Evolutionary conservation across 2,888 invertebrate species (phyloP).

Genomic region (Malthinus seriepunctatus): DNA sequence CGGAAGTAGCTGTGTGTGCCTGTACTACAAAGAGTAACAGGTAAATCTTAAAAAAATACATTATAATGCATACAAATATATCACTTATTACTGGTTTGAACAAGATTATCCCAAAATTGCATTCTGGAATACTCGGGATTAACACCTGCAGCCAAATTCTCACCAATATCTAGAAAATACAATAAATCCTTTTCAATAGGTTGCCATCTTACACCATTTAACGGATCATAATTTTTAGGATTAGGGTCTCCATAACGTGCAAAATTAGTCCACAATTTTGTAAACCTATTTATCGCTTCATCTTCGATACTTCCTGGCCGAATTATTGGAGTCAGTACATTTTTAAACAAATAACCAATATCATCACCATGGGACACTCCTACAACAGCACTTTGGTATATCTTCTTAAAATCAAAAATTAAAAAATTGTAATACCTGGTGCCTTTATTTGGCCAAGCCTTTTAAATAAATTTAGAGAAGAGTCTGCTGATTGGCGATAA

Average conservation of each 20-base stretch:
- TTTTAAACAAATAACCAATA: slow-evolving; percentile 41
- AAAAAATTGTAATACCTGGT: slow-evolving; percentile 31
- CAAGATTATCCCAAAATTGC: slow-evolving; percentile 35
- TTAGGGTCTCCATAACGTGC: slow-evolving; percentile 35
- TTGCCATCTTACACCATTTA: slow-evolving; percentile 31
- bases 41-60: too few relatives aligned
- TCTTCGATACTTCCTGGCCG: slow-evolving; percentile 33
- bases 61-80: too few relatives aligned
- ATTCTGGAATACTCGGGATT: slow-evolving; percentile 35
- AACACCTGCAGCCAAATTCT: slow-evolving; percentile 30
- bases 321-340: slow-evolving; percentile 26
- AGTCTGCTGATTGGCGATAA: slow-evolving; percentile 42
- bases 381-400: slow-evolving; percentile 18
- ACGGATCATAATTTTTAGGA: slow-evolving; percentile 13
- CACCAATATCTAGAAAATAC: slow-evolving; percentile 35
- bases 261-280: slow-evolving; percentile 43
- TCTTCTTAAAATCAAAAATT: not conserved
- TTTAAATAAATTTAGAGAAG: slow-evolving; percentile 34
- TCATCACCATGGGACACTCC: slow-evolving; percentile 43
- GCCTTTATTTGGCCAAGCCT: slow-evolving; percentile 30
- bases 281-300: slow-evolving; percentile 33
- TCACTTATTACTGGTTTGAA: not conserved
- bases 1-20: too few relatives aligned
- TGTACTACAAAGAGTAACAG: too few relatives aligned
- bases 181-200: slow-evolving; percentile 23